These are phyloP conservation scores for Phytoseiulus persimilis DNA, from an alignment of 2,888 invertebrate species.

Conservation along the genomic window DNA sequence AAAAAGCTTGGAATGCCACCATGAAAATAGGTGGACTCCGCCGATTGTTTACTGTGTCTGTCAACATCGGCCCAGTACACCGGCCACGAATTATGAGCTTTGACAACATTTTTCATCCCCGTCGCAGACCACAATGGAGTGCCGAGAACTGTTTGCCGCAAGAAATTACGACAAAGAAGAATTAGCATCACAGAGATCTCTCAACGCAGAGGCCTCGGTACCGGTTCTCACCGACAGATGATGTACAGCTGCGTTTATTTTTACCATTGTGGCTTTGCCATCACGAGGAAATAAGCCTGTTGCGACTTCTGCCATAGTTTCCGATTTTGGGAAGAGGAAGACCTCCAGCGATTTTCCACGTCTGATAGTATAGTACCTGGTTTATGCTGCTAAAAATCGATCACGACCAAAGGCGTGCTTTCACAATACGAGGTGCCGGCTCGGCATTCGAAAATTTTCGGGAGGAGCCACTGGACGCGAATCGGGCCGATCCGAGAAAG, in stretches of 20 bases:
- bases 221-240: not conserved
- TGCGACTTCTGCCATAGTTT: too few relatives aligned
- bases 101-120: not conserved
- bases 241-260: not conserved
- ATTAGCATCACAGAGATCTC: not conserved
- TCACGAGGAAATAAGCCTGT: too few relatives aligned
- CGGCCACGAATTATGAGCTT: not conserved
- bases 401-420: too few relatives aligned
- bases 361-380: too few relatives aligned
- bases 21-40: not conserved
- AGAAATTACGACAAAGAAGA: not conserved
- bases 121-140: not conserved
- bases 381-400: too few relatives aligned
- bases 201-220: not conserved
- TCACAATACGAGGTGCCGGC: too few relatives aligned
- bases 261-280: too few relatives aligned
- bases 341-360: too few relatives aligned
- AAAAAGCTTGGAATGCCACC: not conserved
- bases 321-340: too few relatives aligned
- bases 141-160: not conserved
- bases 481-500: too few relatives aligned
- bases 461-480: too few relatives aligned
- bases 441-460: too few relatives aligned
- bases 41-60: not conserved
- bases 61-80: not conserved